These are phyloP conservation scores for Epinotia brunnichana DNA, from an alignment of 2,888 invertebrate species.

Conservation along the genomic window DNA sequence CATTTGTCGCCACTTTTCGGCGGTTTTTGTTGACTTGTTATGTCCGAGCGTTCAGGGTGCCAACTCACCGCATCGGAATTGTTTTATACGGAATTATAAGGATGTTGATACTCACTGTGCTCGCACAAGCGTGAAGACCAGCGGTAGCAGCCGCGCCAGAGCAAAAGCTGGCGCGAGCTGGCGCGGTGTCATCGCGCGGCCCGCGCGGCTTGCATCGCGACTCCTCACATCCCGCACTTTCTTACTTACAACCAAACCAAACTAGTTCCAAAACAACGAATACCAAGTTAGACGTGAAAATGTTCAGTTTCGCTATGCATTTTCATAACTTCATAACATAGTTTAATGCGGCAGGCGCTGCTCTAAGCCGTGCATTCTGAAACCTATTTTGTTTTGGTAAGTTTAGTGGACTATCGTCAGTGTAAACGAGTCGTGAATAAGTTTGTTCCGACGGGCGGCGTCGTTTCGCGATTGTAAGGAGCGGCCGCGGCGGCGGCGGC, in stretches of 20 bases:
- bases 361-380: not conserved
- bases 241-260: constrained; percentile 11
- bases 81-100: not conserved
- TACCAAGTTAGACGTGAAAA: not conserved
- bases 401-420: constrained; percentile 4
- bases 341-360: not conserved
- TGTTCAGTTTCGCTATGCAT: constrained; percentile 4
- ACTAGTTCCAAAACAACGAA: not conserved
- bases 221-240: constrained; percentile 62
- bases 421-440: constrained; percentile 21
- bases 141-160: constrained; percentile 57
- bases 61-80: not conserved
- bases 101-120: constrained; percentile 68
- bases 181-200: constrained; percentile 45
- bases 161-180: constrained; percentile 54
- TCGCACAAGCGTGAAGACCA: constrained; percentile 61
- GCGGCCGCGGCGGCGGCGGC: constrained; percentile 68
- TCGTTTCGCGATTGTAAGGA: constrained; percentile 59
- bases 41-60: not conserved
- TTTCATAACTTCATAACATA: not conserved
- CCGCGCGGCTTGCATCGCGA: constrained; percentile 72
- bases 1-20: not conserved
- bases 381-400: not conserved
- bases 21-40: not conserved
- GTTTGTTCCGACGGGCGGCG: constrained; percentile 31